Conservation (phyloP, 2,888 invertebrate genomes). For the Amorpha juglandis region DNA sequence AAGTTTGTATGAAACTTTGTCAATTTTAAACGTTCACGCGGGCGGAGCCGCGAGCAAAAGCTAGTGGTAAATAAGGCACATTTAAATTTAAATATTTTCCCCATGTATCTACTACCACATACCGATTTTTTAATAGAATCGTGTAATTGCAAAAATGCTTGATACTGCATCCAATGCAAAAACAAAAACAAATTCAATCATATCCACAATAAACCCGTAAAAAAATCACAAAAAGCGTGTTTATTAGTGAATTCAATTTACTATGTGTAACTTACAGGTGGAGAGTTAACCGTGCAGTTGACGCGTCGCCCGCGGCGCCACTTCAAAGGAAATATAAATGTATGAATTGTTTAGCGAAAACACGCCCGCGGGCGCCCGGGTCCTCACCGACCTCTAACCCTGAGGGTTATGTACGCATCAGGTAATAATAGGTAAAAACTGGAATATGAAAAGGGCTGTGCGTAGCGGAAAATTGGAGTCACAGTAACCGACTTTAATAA, state of each 20-base stretch:
- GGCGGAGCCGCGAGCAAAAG: no score
- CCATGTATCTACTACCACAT: no score
- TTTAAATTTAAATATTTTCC: no score
- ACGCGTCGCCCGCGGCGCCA: slow-evolving; percentile 74
- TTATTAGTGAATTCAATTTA: slow-evolving; percentile 57
- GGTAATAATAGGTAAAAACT: slow-evolving; percentile 17
- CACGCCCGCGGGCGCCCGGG: slow-evolving; percentile 59
- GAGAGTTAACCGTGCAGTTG: slow-evolving; percentile 73
- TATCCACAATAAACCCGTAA: slow-evolving; percentile 11
- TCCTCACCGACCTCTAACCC: slow-evolving; percentile 56
- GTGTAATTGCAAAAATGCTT: no score
- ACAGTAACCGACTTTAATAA: neutral
- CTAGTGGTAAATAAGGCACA: no score
- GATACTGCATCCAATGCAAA: no score
- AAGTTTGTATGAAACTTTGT: no score
- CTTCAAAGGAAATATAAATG: slow-evolving; percentile 81
- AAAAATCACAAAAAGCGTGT: slow-evolving; percentile 21
- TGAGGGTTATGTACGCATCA: slow-evolving; percentile 48
- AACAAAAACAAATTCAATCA: no score
- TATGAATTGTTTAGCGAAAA: slow-evolving; percentile 81
- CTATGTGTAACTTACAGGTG: slow-evolving; percentile 69
- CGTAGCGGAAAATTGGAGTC: neutral
- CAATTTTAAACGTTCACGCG: no score
- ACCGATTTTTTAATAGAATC: no score
- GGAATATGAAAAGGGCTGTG: neutral